Percentiles rank a stretch among this genome's conserved stretches.
These are phyloP conservation scores for Trissolcus basalis DNA, from an alignment of 1,140 invertebrate genomes.

Conservation along the genomic window DNA sequence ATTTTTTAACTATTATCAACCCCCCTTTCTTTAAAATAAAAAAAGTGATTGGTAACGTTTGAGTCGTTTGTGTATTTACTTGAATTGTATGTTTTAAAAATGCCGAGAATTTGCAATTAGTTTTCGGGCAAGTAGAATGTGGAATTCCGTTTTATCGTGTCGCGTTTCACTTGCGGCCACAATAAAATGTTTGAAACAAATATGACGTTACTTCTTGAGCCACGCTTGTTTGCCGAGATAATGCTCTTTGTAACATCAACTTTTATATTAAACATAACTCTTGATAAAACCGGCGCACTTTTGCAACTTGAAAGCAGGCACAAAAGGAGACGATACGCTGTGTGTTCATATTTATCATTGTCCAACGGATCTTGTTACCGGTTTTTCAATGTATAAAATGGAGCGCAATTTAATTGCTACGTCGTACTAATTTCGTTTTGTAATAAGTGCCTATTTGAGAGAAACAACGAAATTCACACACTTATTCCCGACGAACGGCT, in stretches of 20 bases:
- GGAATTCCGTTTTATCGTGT: constrained; percentile 5
- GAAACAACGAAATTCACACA: neutral
- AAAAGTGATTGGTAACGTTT: too few species aligned
- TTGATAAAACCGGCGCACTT: constrained; percentile 22
- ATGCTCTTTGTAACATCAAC: constrained; percentile 16
- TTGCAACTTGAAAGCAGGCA: constrained; percentile 11
- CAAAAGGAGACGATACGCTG: constrained; percentile 8
- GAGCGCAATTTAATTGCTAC: constrained; percentile 12
- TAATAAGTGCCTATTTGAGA: neutral
- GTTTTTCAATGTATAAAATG: constrained; percentile 9
- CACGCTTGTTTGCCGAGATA: constrained; percentile 9
- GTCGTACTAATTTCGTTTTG: constrained; percentile 11
- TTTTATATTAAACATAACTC: constrained; percentile 27
- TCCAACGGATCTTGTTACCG: constrained; percentile 16
- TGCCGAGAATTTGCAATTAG: too few species aligned
- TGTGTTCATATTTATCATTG: constrained; percentile 4
- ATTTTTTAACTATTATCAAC: too few species aligned
- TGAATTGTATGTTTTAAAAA: too few species aligned
- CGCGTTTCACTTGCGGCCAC: constrained; percentile 3
- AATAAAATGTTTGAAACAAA: constrained; percentile 22
- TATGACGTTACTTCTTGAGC: constrained; percentile 12
- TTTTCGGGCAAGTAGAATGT: too few species aligned
- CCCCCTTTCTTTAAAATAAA: too few species aligned
- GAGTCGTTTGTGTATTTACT: too few species aligned
- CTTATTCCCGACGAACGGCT: neutral